Percentiles rank a stretch among this genome's conserved stretches.
Evolutionary conservation across 2,113 vertebrate species (phyloP).

Genomic region (Petroica traversi): DNA sequence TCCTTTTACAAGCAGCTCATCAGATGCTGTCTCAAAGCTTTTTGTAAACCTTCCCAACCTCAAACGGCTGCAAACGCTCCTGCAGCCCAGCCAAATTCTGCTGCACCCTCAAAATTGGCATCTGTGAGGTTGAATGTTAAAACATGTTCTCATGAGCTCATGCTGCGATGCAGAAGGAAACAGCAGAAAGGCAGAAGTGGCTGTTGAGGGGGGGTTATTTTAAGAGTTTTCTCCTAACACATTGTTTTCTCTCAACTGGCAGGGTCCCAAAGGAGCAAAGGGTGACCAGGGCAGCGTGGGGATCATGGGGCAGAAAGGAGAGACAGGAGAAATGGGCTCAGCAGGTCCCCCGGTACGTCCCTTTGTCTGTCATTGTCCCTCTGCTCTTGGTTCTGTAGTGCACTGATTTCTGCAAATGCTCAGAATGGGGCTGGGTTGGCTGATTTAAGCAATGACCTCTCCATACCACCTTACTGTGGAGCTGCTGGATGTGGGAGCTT

Average conservation of each 20-base stretch:
- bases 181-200: neutral
- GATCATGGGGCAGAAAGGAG: constrained; percentile 82
- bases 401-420: neutral
- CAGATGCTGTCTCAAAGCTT: neutral
- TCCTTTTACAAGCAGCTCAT: neutral
- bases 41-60: neutral
- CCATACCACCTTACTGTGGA: accelerated
- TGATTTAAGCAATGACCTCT: too few relatives aligned
- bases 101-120: neutral
- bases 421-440: neutral
- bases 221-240: neutral
- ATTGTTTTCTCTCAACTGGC: neutral
- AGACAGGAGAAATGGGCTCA: constrained; percentile 83
- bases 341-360: constrained; percentile 82
- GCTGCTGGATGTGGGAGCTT: neutral
- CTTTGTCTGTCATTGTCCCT: neutral
- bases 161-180: accelerated
- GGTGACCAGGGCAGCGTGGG: constrained; percentile 83
- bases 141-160: accelerated
- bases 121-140: neutral
- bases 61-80: neutral
- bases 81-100: neutral
- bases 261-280: constrained; percentile 85
- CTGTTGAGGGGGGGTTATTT: neutral
- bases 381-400: neutral